Conservation (phyloP, 2,113 vertebrate species). For the Vidua macroura region DNA sequence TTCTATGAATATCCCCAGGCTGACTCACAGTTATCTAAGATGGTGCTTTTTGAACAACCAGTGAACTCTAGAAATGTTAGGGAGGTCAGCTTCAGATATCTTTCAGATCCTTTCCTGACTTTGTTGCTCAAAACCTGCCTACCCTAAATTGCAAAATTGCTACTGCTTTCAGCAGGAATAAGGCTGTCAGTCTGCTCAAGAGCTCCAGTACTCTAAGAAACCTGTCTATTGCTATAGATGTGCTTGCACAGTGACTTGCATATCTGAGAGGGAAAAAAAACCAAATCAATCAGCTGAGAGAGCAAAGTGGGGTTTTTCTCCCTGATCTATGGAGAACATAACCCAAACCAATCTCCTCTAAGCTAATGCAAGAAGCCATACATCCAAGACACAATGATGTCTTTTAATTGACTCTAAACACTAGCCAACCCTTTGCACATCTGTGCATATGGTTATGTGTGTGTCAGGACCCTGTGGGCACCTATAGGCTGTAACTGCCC, state of each 20-base stretch:
- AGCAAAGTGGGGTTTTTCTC: background rate
- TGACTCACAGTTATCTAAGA: background rate
- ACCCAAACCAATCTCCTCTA: background rate
- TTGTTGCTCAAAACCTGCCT: background rate
- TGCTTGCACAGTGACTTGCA: background rate
- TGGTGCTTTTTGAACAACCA: background rate
- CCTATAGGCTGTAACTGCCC: background rate
- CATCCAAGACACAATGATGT: no score
- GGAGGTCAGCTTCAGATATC: background rate
- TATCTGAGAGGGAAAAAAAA: background rate
- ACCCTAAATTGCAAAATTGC: background rate
- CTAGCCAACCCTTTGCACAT: background rate
- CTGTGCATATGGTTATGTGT: fast-evolving
- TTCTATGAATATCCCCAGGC: background rate
- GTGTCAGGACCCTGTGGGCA: background rate
- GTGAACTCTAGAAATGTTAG: background rate
- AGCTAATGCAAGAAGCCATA: background rate
- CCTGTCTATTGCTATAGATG: background rate
- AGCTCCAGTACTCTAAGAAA: background rate
- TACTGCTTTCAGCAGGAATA: background rate
- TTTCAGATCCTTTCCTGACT: background rate
- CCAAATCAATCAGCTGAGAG: background rate
- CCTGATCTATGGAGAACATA: background rate
- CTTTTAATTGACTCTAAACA: background rate
- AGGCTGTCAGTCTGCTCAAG: background rate